Base-by-base conservation (phyloP, 1,140 invertebrate genomes). In the Meloidogyne hapla region DNA sequence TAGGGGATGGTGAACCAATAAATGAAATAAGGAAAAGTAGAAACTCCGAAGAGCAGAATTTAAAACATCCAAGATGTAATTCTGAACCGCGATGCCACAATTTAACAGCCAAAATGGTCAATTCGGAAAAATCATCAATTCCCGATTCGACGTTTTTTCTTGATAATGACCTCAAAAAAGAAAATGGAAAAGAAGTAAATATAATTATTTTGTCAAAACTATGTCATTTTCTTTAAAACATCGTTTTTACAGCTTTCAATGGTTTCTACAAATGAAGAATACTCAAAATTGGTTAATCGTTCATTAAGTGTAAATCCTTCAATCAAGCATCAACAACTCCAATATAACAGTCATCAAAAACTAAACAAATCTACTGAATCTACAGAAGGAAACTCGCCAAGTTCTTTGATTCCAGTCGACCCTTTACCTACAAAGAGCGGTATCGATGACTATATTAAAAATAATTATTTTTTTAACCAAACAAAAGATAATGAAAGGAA, bases 1-100 rank as follows among this genome's bases (percentile, higher is more conserved):
- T 62, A 64, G 71, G 71, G 13, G 81, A 84, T 33, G 83, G 28
- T 18, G 71, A 73, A 21, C 56, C 71, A n/a, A 21, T 33, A 3
- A 73, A 33, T n/a, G 71, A 64, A 1, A 63, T 15, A 18, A 38
- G 56, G 26, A 63, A 63, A 33, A 26, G n/a, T 21, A 61, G 48
- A n/a, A n/a, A n/a, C n/a, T n/a, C n/a, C n/a, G 25, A 63, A 73
- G 33, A 13, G 61, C 48, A 72, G 71, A 21, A 73, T 15, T 61
- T 10, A 25, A 64, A 38, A 10, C 2, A 5, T n/a, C 15, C n/a
- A 28, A 48, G 21, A 72, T 61, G 69, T 33, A 72, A 13, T 26
- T 61, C 40, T 28, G 56, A 28, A 13, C 15, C 56, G 5, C 25
- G 26, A 68, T 42, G 66, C 4, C 28, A 48, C 69, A 33, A 70